These are phyloP conservation scores for Myotis vivesi DNA, from an alignment of 2,797 vertebrate genomes.

Conservation along the genomic window DNA sequence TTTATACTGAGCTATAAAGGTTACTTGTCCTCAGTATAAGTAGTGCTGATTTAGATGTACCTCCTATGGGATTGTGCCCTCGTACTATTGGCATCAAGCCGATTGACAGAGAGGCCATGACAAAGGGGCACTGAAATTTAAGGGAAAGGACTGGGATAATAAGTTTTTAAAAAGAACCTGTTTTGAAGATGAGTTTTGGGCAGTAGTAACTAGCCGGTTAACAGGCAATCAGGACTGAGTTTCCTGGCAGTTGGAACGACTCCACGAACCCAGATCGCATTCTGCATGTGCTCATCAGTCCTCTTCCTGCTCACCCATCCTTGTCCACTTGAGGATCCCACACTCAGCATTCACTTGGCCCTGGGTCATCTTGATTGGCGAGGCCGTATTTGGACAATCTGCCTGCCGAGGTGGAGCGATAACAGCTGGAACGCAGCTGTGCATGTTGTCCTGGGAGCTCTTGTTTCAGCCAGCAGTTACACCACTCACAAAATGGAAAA, in stretches of 20 bases:
- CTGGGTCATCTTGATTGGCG: slow-evolving; percentile 19
- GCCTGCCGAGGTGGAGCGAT: slow-evolving; percentile 57
- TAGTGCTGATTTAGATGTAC: neutral
- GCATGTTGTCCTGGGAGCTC: slow-evolving; percentile 69
- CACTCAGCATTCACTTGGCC: slow-evolving; percentile 33
- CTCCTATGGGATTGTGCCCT: neutral
- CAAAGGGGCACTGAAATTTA: neutral
- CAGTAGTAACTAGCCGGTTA: neutral
- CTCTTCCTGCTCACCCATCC: neutral
- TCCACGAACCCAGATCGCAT: neutral
- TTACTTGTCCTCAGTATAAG: neutral
- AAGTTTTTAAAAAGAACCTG: neutral
- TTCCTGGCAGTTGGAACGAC: neutral
- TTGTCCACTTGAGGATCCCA: slow-evolving; percentile 38
- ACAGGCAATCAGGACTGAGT: neutral
- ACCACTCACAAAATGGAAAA: slow-evolving; percentile 45
- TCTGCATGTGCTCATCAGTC: neutral
- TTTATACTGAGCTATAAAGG: neutral
- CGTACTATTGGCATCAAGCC: neutral
- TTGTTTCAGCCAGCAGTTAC: slow-evolving; percentile 35
- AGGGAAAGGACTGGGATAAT: neutral
- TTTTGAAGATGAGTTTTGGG: neutral
- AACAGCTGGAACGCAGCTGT: slow-evolving; percentile 83
- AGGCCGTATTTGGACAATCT: neutral
- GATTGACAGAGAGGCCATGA: neutral